phyloP scores from a whole-genome alignment of 2,888 invertebrate genomes.

The Physocephala rufipes region DNA sequence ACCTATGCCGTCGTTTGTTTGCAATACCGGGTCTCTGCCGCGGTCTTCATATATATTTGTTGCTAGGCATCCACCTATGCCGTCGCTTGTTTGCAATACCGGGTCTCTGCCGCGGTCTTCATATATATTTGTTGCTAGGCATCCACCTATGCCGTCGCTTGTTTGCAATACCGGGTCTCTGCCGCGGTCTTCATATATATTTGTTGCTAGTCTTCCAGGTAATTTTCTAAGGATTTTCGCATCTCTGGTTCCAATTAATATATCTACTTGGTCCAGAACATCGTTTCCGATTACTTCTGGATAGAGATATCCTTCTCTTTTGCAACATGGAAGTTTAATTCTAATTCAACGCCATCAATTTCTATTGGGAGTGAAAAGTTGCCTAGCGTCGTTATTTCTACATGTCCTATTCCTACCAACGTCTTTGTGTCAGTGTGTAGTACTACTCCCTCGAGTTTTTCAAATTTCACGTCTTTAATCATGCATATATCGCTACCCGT shows the following conservation, averaged over 20 bases:
- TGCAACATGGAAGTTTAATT: slow-evolving; percentile 36
- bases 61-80: no score
- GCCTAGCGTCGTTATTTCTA: slow-evolving; percentile 29
- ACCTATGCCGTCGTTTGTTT: no score
- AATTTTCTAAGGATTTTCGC: slow-evolving; percentile 5
- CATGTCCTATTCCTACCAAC: slow-evolving; percentile 26
- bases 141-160: no score
- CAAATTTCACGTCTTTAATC: slow-evolving; percentile 25
- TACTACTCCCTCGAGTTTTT: slow-evolving; percentile 24
- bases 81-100: no score
- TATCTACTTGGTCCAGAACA: slow-evolving; percentile 29
- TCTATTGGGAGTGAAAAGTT: background rate
- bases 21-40: no score
- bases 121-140: no score
- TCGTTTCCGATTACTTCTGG: slow-evolving; percentile 37
- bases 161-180: no score
- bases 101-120: no score
- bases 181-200: no score
- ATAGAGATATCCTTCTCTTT: slow-evolving; percentile 31
- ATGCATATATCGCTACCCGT: slow-evolving; percentile 28
- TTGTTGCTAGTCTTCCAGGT: background rate
- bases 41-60: no score
- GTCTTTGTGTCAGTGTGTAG: slow-evolving; percentile 21
- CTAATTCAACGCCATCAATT: slow-evolving; percentile 26
- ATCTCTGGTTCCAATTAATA: slow-evolving; percentile 6